phyloP scores from a whole-genome alignment of 2,113 vertebrate species.

The Limanda limanda region DNA sequence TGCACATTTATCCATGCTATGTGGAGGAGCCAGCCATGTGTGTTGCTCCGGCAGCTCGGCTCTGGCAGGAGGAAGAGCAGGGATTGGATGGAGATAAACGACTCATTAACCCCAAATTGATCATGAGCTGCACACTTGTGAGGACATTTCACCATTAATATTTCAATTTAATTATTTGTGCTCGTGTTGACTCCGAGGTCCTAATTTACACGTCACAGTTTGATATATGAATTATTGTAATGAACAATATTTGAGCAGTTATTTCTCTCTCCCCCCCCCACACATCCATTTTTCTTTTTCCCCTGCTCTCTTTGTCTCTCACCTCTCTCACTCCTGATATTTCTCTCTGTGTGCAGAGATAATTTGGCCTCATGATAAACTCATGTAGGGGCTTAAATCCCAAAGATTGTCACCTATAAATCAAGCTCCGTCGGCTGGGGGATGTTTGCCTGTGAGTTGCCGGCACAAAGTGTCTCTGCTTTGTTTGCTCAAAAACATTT shows the following conservation, averaged over 20 bases:
- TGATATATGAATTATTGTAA: conserved; percentile 83
- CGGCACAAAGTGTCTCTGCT: conserved; percentile 27
- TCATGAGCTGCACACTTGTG: conserved; percentile 73
- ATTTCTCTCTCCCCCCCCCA: conserved; percentile 44
- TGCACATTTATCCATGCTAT: conserved; percentile 58
- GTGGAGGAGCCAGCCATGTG: conserved; percentile 44
- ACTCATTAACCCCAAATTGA: conserved; percentile 84
- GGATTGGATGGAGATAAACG: conserved; percentile 76
- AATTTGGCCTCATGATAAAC: conserved; percentile 51
- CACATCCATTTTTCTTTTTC: conserved; percentile 49
- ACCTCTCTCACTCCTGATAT: conserved; percentile 22
- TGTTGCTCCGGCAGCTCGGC: conserved; percentile 24
- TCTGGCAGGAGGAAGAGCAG: conserved; percentile 51
- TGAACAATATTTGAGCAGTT: conserved; percentile 76
- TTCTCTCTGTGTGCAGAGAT: conserved; percentile 40
- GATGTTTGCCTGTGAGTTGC: conserved; percentile 24
- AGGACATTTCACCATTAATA: conserved; percentile 80
- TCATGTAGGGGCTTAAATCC: conserved; percentile 37
- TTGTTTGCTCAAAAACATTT: conserved; percentile 1
- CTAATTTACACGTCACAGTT: conserved; percentile 73
- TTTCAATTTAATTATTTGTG: conserved; percentile 82
- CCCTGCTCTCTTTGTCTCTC: conserved; percentile 31
- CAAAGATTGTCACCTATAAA: conserved; percentile 45
- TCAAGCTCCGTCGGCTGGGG: conserved; percentile 41
- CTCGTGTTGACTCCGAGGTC: conserved; percentile 73